phyloP scores from a whole-genome alignment of 2,797 vertebrate genomes.

The Scolopax rusticola region DNA sequence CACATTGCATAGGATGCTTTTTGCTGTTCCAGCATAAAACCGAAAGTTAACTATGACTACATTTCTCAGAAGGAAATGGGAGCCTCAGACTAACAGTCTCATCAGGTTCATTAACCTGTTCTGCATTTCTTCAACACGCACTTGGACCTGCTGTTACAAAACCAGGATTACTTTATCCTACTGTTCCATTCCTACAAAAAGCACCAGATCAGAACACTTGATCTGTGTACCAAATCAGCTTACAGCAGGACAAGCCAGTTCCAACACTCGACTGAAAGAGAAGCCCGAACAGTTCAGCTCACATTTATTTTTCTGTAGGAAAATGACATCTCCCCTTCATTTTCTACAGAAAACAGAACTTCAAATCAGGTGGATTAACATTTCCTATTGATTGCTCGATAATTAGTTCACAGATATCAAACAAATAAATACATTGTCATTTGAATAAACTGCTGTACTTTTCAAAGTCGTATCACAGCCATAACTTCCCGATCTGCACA shows the following conservation, averaged over 20 bases:
- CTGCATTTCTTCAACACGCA: not conserved
- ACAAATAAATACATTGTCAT: not conserved
- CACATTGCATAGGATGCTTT: not conserved
- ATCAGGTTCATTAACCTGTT: not conserved
- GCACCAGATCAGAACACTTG: not conserved
- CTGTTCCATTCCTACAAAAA: not conserved
- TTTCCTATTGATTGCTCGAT: not conserved
- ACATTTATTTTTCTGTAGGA: rapidly evolving
- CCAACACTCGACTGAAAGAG: rapidly evolving
- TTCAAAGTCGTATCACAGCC: not conserved
- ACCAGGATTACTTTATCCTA: not conserved
- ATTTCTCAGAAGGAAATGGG: not conserved
- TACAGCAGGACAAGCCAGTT: not conserved
- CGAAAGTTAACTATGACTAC: not conserved
- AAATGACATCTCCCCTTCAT: not conserved
- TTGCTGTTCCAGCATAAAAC: not conserved
- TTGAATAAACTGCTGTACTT: not conserved
- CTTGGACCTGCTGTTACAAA: not conserved
- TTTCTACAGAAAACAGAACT: not conserved
- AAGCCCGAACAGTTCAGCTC: not conserved
- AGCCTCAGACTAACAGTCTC: rapidly evolving
- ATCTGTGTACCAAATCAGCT: not conserved
- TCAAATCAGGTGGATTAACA: not conserved
- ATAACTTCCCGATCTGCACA: not conserved
- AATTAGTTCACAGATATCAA: not conserved